Evolutionary conservation across 2,797 vertebrate species (phyloP).

Genomic region (Parauchenoglanis punctatus): DNA sequence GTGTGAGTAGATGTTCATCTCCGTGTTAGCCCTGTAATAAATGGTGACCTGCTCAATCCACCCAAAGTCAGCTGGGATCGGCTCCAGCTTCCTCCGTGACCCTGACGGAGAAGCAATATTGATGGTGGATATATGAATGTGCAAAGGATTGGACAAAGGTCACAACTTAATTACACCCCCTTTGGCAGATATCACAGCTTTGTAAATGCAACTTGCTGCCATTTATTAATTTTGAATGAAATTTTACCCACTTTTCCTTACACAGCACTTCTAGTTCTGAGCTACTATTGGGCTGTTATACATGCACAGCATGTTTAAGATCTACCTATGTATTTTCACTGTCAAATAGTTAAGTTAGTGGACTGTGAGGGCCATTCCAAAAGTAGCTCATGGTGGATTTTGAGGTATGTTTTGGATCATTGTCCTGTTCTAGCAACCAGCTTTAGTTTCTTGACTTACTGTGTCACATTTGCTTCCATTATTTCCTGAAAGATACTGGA

Average conservation of each 20-base stretch:
- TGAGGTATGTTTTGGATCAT: neutral
- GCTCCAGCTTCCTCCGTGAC: too few species aligned
- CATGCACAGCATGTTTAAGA: neutral
- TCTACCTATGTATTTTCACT: neutral
- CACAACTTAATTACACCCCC: too few species aligned
- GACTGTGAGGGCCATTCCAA: too few species aligned
- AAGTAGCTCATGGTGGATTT: neutral
- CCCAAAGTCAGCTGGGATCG: too few species aligned
- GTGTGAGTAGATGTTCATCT: too few species aligned
- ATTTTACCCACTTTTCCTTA: neutral
- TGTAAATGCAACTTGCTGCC: too few species aligned
- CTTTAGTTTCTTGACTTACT: neutral
- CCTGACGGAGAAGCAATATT: too few species aligned
- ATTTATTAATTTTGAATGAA: neutral
- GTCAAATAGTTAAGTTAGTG: neutral
- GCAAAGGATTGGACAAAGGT: neutral
- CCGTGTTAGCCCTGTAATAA: too few species aligned
- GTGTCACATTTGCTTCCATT: neutral
- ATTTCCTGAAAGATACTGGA: neutral
- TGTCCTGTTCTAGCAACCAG: neutral
- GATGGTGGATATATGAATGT: neutral
- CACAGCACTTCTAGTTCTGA: neutral
- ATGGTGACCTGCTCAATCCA: too few species aligned
- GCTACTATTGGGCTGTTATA: neutral
- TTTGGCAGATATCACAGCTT: neutral